Base-by-base conservation (phyloP, 1,140 invertebrate species). In the Drosophila leontia region DNA sequence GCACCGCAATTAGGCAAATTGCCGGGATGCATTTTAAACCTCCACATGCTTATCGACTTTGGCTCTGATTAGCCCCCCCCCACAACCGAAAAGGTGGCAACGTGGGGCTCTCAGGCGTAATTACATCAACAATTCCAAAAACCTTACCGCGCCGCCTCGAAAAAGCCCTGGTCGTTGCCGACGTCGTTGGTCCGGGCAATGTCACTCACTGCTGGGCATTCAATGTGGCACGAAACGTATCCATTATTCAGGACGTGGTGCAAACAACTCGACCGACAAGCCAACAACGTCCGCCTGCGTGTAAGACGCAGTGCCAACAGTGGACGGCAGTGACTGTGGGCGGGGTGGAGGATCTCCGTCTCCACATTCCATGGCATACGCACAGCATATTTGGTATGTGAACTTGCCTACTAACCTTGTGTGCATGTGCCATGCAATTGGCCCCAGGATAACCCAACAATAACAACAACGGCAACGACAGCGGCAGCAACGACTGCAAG, bases 71-170 rank as follows among this genome's bases (percentile, higher is more conserved):
- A 71, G 53, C 26, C 41, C n/a, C 9, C 32, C 23, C n/a, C 11
- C 9, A 11, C 7, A 23, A 26, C 12, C 19, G 15, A 41, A 71
- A 50, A 60, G 69, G 67, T 72, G 69, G 42, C 3, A 70, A 48
- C 42, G 8, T 13, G 15, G 50, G 47, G 83, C 84, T 88, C 71
- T 87, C 83, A 88, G 64, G 80, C 84, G 77, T 87, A 87, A 87
- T 87, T 87, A 87, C 84, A 87, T 87, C 82, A 87, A 87, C 83
- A 87, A 87, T 87, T 87, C 83, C 77, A 44, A 88, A 87, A 88
- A 88, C 84, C 65, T 67, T n/a, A 1, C 53, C 35, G 56, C 48
- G 50, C 35, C 50, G 69, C 35, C 50, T 34, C 59, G 61, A 71
- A 78, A 77, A 79, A 71, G 26, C 19, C 19, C 13, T 4, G 35